Percentiles rank a stretch among this genome's conserved stretches.
Evolutionary conservation across 2,888 invertebrate genomes (phyloP).

Genomic region (Cantharis nigra): DNA sequence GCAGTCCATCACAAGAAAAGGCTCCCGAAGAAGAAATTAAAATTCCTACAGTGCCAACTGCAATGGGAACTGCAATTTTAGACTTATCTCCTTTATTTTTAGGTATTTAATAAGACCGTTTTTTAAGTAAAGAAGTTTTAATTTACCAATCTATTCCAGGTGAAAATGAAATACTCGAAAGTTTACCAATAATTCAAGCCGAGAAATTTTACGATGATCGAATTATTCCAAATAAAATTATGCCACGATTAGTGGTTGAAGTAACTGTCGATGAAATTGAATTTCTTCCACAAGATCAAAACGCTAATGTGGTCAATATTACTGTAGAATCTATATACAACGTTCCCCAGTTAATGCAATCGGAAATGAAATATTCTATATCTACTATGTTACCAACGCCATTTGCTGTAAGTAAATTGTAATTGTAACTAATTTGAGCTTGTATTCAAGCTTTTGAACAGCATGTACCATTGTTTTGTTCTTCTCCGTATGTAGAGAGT

Average conservation of each 20-base stretch:
- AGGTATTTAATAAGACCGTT: conserved; percentile 20
- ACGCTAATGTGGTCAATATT: conserved; percentile 42
- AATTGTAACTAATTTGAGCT: too few species aligned
- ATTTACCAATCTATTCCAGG: conserved; percentile 27
- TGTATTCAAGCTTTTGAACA: too few species aligned
- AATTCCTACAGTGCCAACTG: conserved; percentile 22
- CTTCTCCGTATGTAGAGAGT: too few species aligned
- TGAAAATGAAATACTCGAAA: conserved; percentile 15
- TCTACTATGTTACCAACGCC: conserved; percentile 39
- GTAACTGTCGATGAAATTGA: conserved; percentile 38
- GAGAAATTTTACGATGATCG: conserved; percentile 38
- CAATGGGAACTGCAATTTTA: conserved; percentile 32
- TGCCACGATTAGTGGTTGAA: conserved; percentile 44
- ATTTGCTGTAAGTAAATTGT: conserved; percentile 19
- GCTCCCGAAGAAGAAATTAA: neutral
- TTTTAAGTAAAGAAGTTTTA: neutral
- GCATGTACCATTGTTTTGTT: too few species aligned
- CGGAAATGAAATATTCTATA: conserved; percentile 45
- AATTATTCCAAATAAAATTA: conserved; percentile 42
- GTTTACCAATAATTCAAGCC: conserved; percentile 39
- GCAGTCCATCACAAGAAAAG: neutral
- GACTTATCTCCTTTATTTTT: conserved; percentile 40
- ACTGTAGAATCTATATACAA: conserved; percentile 52
- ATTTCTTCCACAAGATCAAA: conserved; percentile 26
- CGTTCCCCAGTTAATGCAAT: conserved; percentile 40